Conservation (phyloP, 2,888 invertebrate genomes). For the Sinhomidia bicolor region DNA sequence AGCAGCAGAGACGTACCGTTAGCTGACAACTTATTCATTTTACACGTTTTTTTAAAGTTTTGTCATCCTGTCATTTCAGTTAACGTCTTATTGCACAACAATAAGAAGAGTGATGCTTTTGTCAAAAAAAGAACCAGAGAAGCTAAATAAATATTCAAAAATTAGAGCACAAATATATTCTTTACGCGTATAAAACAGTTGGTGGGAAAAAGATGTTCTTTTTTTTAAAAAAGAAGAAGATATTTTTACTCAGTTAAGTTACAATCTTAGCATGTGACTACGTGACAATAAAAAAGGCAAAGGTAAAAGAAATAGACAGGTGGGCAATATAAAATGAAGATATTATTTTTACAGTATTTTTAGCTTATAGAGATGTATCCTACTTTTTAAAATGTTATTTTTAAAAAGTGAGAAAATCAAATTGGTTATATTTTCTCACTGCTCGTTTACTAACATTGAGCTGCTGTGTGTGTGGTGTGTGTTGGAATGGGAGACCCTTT, state of each 20-base stretch:
- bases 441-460: too few relatives aligned
- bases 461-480: constrained; percentile 4
- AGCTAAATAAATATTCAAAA: neutral
- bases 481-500: constrained; percentile 30
- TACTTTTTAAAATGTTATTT: neutral
- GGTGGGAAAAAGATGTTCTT: neutral
- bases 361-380: constrained; percentile 3
- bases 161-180: neutral
- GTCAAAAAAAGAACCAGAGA: neutral
- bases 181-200: neutral
- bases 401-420: neutral
- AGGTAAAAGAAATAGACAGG: constrained; percentile 45
- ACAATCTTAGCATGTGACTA: too few relatives aligned
- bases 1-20: too few relatives aligned
- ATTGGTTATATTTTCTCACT: neutral
- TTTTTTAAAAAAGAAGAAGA: too few relatives aligned
- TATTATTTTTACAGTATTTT: neutral
- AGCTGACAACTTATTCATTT: too few relatives aligned
- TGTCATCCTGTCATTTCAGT: neutral
- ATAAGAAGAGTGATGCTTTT: neutral
- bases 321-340: constrained; percentile 12
- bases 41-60: neutral
- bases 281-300: neutral
- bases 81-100: neutral
- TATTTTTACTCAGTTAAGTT: too few relatives aligned